Conservation (phyloP, 2,113 vertebrate genomes). For the Galbula dea region DNA sequence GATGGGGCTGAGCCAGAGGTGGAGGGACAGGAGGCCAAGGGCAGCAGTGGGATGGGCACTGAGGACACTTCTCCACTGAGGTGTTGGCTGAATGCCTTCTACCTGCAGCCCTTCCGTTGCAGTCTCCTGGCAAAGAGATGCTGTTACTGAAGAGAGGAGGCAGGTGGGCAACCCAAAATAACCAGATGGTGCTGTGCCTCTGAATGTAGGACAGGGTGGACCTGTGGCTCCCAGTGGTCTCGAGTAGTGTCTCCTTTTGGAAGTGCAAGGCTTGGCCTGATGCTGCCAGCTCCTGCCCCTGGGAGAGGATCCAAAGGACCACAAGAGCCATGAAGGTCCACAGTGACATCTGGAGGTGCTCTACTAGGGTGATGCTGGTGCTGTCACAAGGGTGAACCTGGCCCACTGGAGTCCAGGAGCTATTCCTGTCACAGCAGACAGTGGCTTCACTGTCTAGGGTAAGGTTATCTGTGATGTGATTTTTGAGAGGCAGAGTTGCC, state of each 20-base stretch:
- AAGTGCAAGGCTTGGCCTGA: neutral
- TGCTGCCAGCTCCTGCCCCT: neutral
- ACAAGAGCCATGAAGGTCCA: fast-evolving
- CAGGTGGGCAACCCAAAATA: neutral
- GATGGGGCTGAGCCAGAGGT: neutral
- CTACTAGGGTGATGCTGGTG: neutral
- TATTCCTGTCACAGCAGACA: neutral
- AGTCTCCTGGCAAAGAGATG: neutral
- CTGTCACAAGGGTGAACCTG: neutral
- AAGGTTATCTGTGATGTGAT: neutral
- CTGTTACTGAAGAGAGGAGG: neutral
- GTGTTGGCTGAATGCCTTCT: neutral
- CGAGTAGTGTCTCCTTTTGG: neutral
- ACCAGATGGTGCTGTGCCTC: constrained; percentile 13
- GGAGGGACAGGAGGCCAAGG: neutral
- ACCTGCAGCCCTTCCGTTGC: neutral
- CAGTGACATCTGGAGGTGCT: fast-evolving
- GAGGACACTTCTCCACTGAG: fast-evolving
- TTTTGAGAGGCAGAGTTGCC: neutral
- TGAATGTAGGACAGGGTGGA: constrained; percentile 11
- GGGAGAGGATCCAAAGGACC: neutral
- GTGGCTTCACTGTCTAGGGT: neutral
- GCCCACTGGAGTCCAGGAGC: neutral
- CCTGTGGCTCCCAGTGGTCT: neutral
- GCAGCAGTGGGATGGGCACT: neutral